Percentiles rank a stretch among this genome's conserved stretches.
Evolutionary conservation across 2,797 vertebrate genomes (phyloP).

Genomic region (Silurus lanzhouensis): DNA sequence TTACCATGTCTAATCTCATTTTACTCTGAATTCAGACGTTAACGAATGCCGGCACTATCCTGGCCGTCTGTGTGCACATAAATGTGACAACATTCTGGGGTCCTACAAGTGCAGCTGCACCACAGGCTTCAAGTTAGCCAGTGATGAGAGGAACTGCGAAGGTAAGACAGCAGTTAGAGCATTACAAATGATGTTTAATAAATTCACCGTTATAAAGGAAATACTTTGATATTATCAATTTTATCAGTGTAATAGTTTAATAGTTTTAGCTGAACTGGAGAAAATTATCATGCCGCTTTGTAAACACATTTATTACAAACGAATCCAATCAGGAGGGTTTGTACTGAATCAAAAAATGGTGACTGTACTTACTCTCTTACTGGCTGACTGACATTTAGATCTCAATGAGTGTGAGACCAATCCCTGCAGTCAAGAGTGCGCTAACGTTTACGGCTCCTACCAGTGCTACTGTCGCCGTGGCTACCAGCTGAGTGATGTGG

Average conservation of each 20-base stretch:
- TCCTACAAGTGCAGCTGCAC: slow-evolving; percentile 93
- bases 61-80: slow-evolving; percentile 91
- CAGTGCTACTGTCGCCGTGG: slow-evolving; percentile 98
- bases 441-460: slow-evolving; percentile 95
- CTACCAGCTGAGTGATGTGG: slow-evolving; percentile 93
- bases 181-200: neutral
- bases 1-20: slow-evolving; percentile 1
- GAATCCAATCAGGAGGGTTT: slow-evolving; percentile 1
- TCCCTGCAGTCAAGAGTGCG: slow-evolving; percentile 95
- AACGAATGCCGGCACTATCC: slow-evolving; percentile 94
- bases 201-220: neutral
- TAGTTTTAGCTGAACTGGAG: neutral
- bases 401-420: slow-evolving; percentile 89
- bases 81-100: slow-evolving; percentile 90
- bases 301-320: neutral
- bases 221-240: neutral
- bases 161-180: slow-evolving; percentile 69
- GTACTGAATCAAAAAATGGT: slow-evolving; percentile 4
- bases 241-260: neutral
- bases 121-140: slow-evolving; percentile 85
- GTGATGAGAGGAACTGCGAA: slow-evolving; percentile 86
- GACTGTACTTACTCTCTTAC: neutral
- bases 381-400: slow-evolving; percentile 71
- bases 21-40: slow-evolving; percentile 75
- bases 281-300: too few relatives aligned